A percentile compares a stretch with the other conserved stretches of the same genome.
phyloP scores from a whole-genome alignment of 2,113 vertebrate species.

The Microcebus ravelobensis region DNA sequence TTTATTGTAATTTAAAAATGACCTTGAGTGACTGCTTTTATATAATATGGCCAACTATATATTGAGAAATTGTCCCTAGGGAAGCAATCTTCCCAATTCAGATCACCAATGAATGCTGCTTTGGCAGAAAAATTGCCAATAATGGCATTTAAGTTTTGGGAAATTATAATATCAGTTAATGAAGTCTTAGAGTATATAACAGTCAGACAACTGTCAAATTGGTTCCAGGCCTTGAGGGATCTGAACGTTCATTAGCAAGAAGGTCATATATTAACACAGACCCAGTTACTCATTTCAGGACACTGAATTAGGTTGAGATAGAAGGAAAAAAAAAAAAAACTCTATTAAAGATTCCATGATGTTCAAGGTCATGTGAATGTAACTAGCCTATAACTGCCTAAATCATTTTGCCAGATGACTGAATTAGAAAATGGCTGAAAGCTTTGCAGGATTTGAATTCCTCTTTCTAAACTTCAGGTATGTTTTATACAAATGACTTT shows the following conservation, averaged over 20 bases:
- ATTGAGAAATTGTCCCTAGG: constrained; percentile 25
- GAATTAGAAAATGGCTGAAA: not conserved
- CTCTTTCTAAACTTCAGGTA: not conserved
- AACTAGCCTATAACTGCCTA: not conserved
- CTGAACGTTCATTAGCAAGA: constrained; percentile 60
- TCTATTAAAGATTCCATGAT: not conserved
- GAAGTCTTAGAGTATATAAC: constrained; percentile 41
- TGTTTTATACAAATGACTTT: not conserved
- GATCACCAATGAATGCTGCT: constrained; percentile 52
- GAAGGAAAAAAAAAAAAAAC: not conserved
- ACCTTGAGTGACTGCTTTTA: constrained; percentile 50
- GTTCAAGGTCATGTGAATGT: constrained; percentile 45
- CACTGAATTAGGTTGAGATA: not conserved
- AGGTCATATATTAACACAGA: constrained; percentile 48
- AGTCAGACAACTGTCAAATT: constrained; percentile 60
- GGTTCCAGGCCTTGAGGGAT: constrained; percentile 59
- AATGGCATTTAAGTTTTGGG: constrained; percentile 47
- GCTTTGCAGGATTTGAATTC: not conserved
- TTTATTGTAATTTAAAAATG: constrained; percentile 44
- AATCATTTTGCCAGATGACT: not conserved
- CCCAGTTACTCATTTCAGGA: constrained; percentile 46
- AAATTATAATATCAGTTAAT: constrained; percentile 67
- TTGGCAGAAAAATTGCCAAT: constrained; percentile 58
- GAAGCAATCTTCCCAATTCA: constrained; percentile 38
- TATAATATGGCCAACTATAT: constrained; percentile 21